Base-by-base conservation (phyloP, 2,113 vertebrate genomes). In the Empidonax traillii region DNA sequence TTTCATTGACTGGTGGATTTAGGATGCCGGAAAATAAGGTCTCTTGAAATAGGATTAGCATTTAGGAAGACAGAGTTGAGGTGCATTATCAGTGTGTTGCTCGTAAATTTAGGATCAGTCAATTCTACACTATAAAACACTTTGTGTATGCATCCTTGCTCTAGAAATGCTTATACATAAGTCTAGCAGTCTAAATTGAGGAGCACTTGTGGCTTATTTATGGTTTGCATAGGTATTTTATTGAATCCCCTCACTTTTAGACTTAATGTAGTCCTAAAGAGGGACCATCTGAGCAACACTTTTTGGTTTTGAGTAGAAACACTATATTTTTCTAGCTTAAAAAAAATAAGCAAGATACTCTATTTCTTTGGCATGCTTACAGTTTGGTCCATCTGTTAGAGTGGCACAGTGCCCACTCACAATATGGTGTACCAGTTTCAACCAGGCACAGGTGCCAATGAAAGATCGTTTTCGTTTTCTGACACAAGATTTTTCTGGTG, bases 381-480 rank as follows among this genome's bases (percentile, higher is more conserved):
- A 91, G 2, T 93, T 55, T 43, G 68, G 80, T 80, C 97, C 97
- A 96, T 98, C 97, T 98, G 98, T 90, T 95, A 23, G 78, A 78
- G 84, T 98, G 97, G 97, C 97, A 37, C 59, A 12, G 25, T 97
- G 98, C 97, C 98, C 96, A 95, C 94, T 93, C 87, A 74, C 97
- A 96, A 93, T 96, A 95, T 79, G 97, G 96, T 61, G 28, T 95
- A 96, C 95, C 92, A 96, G 95, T 96, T 98, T 96, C 89, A 79
- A 97, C 86, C 81, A 69, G 27, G 74, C 78, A 28, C 86, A 93
- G 93, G 94, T 97, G 98, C 97, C 97, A 97, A 31, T 31, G 56
- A 69, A 81, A 75, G 89, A 92, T 68, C 21, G 74, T 83, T 97
- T 96, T 95, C 82, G 3, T 96, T 96, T 97, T 93, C 96, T 97